These are phyloP conservation scores for Bubo scandiacus DNA, from an alignment of 2,113 vertebrate genomes.

Conservation along the genomic window DNA sequence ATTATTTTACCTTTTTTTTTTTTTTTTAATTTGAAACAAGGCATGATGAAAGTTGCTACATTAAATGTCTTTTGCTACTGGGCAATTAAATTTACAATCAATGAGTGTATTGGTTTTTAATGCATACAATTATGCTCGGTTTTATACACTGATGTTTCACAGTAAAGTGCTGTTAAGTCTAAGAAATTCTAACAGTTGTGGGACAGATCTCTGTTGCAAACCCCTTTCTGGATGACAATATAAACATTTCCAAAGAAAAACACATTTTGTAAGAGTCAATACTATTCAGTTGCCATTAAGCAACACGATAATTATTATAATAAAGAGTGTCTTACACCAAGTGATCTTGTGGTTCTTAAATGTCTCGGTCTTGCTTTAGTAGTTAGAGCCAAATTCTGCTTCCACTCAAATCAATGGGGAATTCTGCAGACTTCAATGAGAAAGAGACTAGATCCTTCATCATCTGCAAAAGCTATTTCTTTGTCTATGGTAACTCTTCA, in stretches of 20 bases:
- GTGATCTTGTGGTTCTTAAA: slow-evolving; percentile 44
- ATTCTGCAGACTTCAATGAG: not conserved
- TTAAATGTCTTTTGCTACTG: not conserved
- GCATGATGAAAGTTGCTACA: not conserved
- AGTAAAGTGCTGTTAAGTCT: not conserved
- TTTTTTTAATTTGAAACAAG: not conserved
- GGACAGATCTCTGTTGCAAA: not conserved
- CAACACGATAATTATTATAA: slow-evolving; percentile 53
- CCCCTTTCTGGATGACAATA: not conserved
- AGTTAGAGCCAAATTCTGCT: not conserved
- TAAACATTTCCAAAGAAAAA: slow-evolving; percentile 35
- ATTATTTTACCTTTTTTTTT: not conserved
- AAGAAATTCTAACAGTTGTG: not conserved
- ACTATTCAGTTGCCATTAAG: slow-evolving; percentile 19
- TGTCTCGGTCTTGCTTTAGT: slow-evolving; percentile 21
- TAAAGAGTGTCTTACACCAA: slow-evolving; percentile 11
- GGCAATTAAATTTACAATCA: not conserved
- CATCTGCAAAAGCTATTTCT: not conserved
- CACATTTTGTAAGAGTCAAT: slow-evolving; percentile 52
- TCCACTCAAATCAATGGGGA: not conserved
- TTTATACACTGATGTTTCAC: not conserved
- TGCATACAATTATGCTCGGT: not conserved
- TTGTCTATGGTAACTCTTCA: not conserved
- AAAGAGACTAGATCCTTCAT: not conserved
- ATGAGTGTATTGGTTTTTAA: not conserved